These are phyloP conservation scores for Rhynchopsitta pachyrhyncha DNA, from an alignment of 2,113 vertebrate species.

Conservation along the genomic window DNA sequence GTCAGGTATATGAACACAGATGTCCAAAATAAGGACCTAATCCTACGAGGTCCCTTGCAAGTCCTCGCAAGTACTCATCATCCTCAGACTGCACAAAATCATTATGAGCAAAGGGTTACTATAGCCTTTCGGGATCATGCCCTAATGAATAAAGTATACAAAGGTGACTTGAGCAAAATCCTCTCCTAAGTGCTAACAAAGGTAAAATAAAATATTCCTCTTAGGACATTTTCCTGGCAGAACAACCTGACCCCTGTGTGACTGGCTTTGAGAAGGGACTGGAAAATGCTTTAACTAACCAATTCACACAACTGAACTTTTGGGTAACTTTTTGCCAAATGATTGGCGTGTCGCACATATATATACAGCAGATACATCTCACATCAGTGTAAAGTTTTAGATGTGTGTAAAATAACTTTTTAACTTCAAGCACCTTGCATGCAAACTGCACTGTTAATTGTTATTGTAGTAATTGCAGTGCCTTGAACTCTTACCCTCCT, in stretches of 20 bases:
- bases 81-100: neutral
- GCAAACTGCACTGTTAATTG: neutral
- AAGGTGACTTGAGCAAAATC: slow-evolving; percentile 15
- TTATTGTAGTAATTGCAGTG: neutral
- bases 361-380: neutral
- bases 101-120: neutral
- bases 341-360: neutral
- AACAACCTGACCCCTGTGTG: slow-evolving; percentile 20
- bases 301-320: neutral
- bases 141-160: slow-evolving; percentile 58
- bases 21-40: neutral
- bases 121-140: neutral
- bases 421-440: neutral
- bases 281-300: neutral
- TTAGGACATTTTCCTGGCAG: slow-evolving; percentile 44
- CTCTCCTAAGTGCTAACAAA: slow-evolving; percentile 18
- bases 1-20: neutral
- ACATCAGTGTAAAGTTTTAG: neutral
- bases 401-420: neutral
- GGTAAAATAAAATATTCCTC: slow-evolving; percentile 42
- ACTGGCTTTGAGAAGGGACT: neutral
- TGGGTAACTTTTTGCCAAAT: neutral
- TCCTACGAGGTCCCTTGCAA: neutral
- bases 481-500: neutral
- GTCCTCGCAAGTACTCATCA: neutral